A percentile compares a stretch with the other conserved stretches of the same genome.
These are phyloP conservation scores for Pseudomyrmex gracilis DNA, from an alignment of 1,140 invertebrate species.

Conservation along the genomic window DNA sequence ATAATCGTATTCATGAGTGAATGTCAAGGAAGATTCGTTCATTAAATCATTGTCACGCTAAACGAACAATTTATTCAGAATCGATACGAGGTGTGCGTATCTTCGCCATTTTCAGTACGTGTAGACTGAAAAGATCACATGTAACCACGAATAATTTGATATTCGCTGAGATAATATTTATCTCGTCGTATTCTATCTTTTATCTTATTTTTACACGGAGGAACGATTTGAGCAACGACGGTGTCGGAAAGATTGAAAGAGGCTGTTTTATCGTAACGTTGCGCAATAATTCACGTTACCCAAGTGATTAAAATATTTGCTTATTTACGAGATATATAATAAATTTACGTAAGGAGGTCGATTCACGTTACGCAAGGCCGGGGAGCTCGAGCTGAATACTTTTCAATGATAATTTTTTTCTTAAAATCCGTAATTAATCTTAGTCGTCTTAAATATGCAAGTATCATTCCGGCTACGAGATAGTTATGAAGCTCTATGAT, in stretches of 20 bases:
- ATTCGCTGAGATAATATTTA: not conserved
- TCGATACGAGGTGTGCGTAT: too few relatives aligned
- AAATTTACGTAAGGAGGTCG: conserved; percentile 17
- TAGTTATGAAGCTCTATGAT: conserved; percentile 42
- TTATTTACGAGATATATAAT: conserved; percentile 58
- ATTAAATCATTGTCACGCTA: conserved; percentile 17
- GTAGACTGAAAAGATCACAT: not conserved
- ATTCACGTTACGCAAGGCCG: conserved; percentile 2
- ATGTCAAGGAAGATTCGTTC: conserved; percentile 1
- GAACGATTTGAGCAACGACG: not conserved
- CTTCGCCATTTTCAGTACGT: not conserved
- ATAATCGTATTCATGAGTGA: not conserved
- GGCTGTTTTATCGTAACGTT: conserved; percentile 35
- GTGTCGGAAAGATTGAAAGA: conserved; percentile 45
- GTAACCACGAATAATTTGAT: conserved; percentile 9
- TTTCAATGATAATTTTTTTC: conserved; percentile 39
- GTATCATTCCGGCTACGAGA: conserved; percentile 14
- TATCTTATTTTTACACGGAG: not conserved
- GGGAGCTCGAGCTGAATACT: conserved; percentile 11
- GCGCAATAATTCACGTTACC: conserved; percentile 36
- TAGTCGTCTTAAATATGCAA: conserved; percentile 49
- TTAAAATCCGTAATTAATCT: conserved; percentile 58
- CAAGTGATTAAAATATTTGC: conserved; percentile 55
- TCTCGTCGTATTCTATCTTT: conserved; percentile 5
- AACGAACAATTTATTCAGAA: not conserved